Evolutionary conservation across 2,113 vertebrate genomes (phyloP).

Genomic region (Phrynosoma blainvillii): DNA sequence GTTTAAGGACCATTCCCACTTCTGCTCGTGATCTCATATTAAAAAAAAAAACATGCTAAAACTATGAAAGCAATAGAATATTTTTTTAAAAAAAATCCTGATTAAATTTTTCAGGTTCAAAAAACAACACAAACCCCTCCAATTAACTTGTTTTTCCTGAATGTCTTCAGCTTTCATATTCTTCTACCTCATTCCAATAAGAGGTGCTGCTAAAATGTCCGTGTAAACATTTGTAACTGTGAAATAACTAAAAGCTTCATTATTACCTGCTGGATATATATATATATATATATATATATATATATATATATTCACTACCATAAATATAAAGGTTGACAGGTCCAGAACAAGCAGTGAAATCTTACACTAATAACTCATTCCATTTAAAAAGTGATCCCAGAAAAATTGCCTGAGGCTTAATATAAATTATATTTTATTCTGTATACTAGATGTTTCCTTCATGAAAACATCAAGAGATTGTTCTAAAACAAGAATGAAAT

Average conservation of each 20-base stretch:
- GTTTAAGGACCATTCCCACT: neutral
- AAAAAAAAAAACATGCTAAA: neutral
- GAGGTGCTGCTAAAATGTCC: neutral
- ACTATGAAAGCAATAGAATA: too few species aligned
- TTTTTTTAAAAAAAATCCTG: too few species aligned
- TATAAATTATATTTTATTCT: neutral
- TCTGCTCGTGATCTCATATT: neutral
- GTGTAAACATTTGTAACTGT: neutral
- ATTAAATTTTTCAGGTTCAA: too few species aligned
- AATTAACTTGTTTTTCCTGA: fast-evolving
- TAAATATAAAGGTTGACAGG: neutral
- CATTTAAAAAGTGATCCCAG: neutral
- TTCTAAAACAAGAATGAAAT: neutral
- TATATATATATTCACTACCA: neutral
- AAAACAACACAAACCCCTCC: too few species aligned
- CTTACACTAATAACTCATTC: neutral
- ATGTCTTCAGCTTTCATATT: neutral
- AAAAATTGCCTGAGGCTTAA: neutral
- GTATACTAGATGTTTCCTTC: neutral
- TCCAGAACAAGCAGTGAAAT: conserved; percentile 5
- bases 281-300: too few species aligned
- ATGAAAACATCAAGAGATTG: neutral
- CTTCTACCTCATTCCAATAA: neutral
- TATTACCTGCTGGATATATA: neutral
- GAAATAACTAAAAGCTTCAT: neutral